Evolutionary conservation across 2,888 invertebrate species (phyloP), one percentile per base, ranked within the genome.

Genomic region (Orthosia cruda): DNA sequence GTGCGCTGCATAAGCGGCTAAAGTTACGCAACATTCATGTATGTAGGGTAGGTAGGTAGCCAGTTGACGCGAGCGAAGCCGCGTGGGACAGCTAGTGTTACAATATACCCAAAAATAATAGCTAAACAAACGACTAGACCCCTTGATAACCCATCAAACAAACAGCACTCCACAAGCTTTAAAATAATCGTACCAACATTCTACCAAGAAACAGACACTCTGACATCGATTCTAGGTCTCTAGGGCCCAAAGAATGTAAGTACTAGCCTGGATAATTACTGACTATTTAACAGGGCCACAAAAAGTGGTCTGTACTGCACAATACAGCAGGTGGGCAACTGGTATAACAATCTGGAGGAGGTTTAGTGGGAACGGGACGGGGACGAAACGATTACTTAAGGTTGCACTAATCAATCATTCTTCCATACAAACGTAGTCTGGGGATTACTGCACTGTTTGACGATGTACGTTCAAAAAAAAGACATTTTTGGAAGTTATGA

Each of bases 311-410:
- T 61, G 45, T 57, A 54, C 80, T 74, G 58, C 63, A 84, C 84
- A 86, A 86, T 86, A 72, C 72, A 49, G 72, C 88, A 86, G 86
- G 88, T 88, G 88, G 74, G 68, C 23, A 18, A n/a, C n/a, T 26
- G 50, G 54, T 76, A 74, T 80, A 61, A 73, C 77, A 32, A 64
- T 81, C 49, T 68, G 40, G 32, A 55, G 13, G 50, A 0, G 0
- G 11, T 76, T 86, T 84, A 74, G 0, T 11, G 16, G 2, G 0
- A 0, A 66, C 81, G 88, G 11, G 11, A 84, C 87, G 84, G 47
- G 4, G 12, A 63, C 86, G 88, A 74, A 11, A 75, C 80, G 87
- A 65, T 23, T 7, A 9, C 7, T 40, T 32, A 26, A 26, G 26
- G 26, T 1, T 26, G 3, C 26, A 26, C 26, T 26, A 26, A 3